Conservation (phyloP, 1,140 invertebrate species). For the Coptotermes formosanus region DNA sequence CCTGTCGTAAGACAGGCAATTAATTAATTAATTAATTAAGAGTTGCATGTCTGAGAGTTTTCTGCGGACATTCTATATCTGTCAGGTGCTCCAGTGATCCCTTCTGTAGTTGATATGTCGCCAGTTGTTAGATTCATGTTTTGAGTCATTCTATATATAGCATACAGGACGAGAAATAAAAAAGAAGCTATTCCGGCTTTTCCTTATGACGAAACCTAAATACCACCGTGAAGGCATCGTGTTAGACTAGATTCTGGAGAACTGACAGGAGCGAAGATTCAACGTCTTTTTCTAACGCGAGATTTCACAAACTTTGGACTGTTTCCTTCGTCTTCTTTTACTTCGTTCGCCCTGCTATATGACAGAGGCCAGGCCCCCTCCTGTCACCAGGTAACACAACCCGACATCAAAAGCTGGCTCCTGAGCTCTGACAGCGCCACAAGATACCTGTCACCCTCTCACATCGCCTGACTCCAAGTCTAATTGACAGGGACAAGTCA, state of each 20-base stretch:
- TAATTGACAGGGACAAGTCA: constrained; percentile 40
- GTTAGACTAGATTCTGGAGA: neutral
- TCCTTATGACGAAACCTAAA: too few species aligned
- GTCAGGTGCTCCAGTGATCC: too few species aligned
- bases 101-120: too few species aligned
- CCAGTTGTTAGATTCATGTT: too few species aligned
- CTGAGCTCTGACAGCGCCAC: constrained; percentile 17
- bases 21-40: too few species aligned
- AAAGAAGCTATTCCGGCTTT: too few species aligned
- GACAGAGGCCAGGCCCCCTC: neutral
- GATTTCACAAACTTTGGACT: neutral
- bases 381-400: constrained; percentile 44
- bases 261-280: neutral
- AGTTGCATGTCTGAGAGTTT: too few species aligned
- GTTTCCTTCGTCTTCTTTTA: neutral
- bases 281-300: neutral
- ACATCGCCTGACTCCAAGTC: neutral
- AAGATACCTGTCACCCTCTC: constrained; percentile 11
- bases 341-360: neutral
- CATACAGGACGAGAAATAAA: too few species aligned
- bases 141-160: too few species aligned
- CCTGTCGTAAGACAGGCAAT: too few species aligned
- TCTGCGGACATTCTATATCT: too few species aligned
- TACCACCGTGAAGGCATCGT: neutral
- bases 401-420: constrained; percentile 40